phyloP scores from a whole-genome alignment of 2,113 vertebrate species.

The Diphyllodes magnificus region DNA sequence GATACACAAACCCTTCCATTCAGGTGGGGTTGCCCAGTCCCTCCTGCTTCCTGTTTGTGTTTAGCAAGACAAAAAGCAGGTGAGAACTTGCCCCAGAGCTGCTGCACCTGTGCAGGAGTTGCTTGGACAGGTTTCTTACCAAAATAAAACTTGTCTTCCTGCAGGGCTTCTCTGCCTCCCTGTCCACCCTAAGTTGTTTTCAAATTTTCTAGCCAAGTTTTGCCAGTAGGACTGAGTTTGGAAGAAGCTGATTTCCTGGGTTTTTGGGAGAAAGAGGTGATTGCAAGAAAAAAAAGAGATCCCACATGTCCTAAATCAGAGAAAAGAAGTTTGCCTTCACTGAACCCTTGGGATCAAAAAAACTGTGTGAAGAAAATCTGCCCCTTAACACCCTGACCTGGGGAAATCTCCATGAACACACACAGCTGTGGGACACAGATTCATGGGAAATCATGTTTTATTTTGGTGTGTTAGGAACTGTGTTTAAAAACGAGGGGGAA shows the following conservation, averaged over 20 bases:
- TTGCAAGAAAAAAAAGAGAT: neutral
- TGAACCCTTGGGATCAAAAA: neutral
- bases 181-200: neutral
- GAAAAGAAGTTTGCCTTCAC: neutral
- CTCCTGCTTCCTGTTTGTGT: neutral
- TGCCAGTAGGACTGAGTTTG: neutral
- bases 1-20: neutral
- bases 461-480: neutral
- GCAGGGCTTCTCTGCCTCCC: neutral
- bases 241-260: neutral
- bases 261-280: neutral
- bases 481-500: neutral
- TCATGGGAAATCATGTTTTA: neutral
- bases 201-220: neutral
- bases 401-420: neutral
- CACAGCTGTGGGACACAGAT: neutral
- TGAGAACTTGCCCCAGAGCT: neutral
- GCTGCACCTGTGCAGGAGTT: neutral
- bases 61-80: slow-evolving; percentile 30
- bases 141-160: neutral
- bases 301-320: neutral
- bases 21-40: neutral
- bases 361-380: neutral
- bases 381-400: neutral
- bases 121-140: neutral